Conservation (phyloP, 1,140 invertebrate species). For the Phortica variegata region DNA sequence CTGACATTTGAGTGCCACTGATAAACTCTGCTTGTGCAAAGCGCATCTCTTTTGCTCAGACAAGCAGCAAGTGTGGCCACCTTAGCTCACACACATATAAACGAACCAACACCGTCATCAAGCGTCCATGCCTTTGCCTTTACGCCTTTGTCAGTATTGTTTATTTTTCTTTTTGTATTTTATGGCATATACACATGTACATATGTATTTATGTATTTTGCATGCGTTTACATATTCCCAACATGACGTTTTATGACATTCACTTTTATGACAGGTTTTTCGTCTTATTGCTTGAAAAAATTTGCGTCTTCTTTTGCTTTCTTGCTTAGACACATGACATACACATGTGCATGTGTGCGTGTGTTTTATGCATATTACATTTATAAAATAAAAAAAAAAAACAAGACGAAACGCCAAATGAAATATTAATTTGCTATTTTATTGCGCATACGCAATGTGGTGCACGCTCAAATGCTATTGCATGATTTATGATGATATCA, state of each 20-base stretch:
- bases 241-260: conserved; percentile 48
- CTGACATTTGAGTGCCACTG: conserved; percentile 37
- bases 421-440: conserved; percentile 51
- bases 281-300: too few species aligned
- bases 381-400: not conserved
- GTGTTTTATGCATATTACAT: not conserved
- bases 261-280: conserved; percentile 47
- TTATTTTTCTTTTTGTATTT: too few species aligned
- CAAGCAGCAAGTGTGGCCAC: not conserved
- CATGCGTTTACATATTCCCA: conserved; percentile 4
- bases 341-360: conserved; percentile 10
- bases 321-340: too few species aligned
- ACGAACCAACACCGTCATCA: too few species aligned
- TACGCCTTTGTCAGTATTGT: too few species aligned
- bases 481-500: conserved; percentile 39
- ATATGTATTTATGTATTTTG: too few species aligned
- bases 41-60: conserved; percentile 15
- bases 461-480: conserved; percentile 2
- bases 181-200: too few species aligned
- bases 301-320: too few species aligned
- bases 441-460: conserved; percentile 34
- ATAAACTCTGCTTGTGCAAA: conserved; percentile 20
- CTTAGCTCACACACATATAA: not conserved
- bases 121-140: too few species aligned
- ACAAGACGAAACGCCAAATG: conserved; percentile 28